Percentiles rank a stretch among this genome's conserved stretches.
phyloP scores from a whole-genome alignment of 1,140 invertebrate species.

The Caerostris darwini region DNA sequence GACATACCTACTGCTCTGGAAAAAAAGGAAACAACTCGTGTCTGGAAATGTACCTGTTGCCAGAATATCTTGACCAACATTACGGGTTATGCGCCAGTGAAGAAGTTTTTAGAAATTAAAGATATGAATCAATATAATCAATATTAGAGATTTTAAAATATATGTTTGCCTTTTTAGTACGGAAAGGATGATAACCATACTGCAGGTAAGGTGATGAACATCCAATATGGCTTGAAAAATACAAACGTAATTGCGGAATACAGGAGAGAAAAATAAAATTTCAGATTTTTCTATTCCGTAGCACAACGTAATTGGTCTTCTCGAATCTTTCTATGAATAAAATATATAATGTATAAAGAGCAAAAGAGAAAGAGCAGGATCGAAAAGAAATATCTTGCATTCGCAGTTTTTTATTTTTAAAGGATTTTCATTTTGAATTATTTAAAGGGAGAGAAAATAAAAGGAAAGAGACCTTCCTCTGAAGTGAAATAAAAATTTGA shows the following conservation, averaged over 20 bases:
- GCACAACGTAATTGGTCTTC: background rate
- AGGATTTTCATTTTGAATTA: conserved; percentile 63
- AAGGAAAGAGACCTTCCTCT: background rate
- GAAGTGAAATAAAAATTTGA: conserved; percentile 55
- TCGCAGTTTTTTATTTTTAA: conserved; percentile 15
- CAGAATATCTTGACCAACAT: no score
- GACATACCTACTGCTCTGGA: no score
- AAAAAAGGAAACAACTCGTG: no score
- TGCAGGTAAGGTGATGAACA: no score
- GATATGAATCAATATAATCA: no score
- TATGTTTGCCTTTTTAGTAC: no score
- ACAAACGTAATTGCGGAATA: background rate
- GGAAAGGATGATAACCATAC: no score
- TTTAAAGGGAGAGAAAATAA: conserved; percentile 47
- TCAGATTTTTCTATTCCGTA: conserved; percentile 17
- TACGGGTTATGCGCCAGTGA: no score
- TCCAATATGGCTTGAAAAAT: no score
- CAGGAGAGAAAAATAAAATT: background rate
- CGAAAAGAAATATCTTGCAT: conserved; percentile 26
- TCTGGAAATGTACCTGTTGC: no score
- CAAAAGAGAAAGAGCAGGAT: conserved; percentile 25
- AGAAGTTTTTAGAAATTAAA: no score
- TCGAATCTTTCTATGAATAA: conserved; percentile 37
- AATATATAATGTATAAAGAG: conserved; percentile 42
- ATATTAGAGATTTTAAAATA: no score